Base-by-base conservation (phyloP, 2,888 invertebrate species). In the Aphodius granarius region DNA sequence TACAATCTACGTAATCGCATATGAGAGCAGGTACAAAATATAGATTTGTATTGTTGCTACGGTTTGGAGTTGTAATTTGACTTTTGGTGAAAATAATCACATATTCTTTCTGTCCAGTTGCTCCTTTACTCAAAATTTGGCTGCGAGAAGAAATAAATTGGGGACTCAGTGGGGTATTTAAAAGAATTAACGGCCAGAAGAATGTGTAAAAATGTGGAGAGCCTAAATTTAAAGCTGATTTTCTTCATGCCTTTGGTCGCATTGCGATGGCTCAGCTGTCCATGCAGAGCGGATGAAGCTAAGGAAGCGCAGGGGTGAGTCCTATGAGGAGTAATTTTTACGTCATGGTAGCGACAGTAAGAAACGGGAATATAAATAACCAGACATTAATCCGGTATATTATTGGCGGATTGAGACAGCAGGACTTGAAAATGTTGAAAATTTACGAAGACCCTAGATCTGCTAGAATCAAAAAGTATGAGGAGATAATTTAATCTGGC, bases 391-490 rank as follows among this genome's bases (percentile, higher is more conserved):
- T 18, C 20, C 20, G 22, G 16, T 68, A 20, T 68, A 9, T 21
- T 9, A 68, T 68, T 68, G 21, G 68, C n/a, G 68, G 68, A 17
- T 9, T 68, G n/a, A 68, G 21, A n/a, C 68, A 68, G 22, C 68
- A 19, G 20, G 68, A 68, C 20, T 19, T 68, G 19, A 22, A 9
- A 13, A 6, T 6, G 1, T 17, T 68, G 22, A 19, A 68, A n/a
- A 2, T 68, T 17, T 19, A 19, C 16, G 20, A 20, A 5, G 20
- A 17, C 21, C 68, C 68, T 5, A 68, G 19, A 4, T 68, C 21
- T n/a, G 20, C n/a, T 16, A 20, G 68, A 1, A 68, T 68, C 22
- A 68, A 68, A 68, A 68, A 68, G 0, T 68, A 19, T 9, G 19
- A 68, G 20, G 19, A 20, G 1, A 68, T 21, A n/a, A 21, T 68